Base-by-base conservation (phyloP, 2,113 vertebrate genomes). In the Lepisosteus oculatus region DNA sequence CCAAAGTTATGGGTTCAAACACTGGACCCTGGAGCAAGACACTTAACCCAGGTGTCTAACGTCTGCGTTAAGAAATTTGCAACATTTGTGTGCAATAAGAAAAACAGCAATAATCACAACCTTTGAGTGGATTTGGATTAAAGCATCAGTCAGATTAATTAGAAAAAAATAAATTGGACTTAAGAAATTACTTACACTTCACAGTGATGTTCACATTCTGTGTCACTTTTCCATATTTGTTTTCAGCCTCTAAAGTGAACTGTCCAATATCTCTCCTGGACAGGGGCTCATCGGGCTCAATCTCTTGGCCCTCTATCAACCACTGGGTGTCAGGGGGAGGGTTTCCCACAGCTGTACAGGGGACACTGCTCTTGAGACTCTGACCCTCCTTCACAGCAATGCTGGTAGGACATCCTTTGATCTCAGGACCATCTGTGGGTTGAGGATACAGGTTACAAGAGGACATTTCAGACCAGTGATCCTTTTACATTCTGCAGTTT, bases 401-500 rank as follows among this genome's bases (percentile, higher is more conserved):
- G 57, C 0, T 9, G 3, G 3, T 0, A 3, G 3, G 0, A 66
- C 85, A 88, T 8, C 47, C 2, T 51, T 11, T 0, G 29, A 85
- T 74, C 3, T 12, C 42, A 4, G 87, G 85, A 1, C 42, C 0
- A 14, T 85, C 85, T 89, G 71, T 55, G 3, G 71, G 79, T 51
- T 9, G 47, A 9, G 47, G 9, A 51, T 5, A 2, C 47, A 51
- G 9, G 9, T 51, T 5, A 51, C 9, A 51, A 9, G 1, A 29
- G 29, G 29, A 2, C 29, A 29, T 9, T 51, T 51, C 5, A 51
- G 47, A 51, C 9, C 47, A 51, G 5, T 51, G 47, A 9, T 51
- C 5, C 9, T 51, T 9, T 51, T 5, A 51, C 5, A 5, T 51
- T 51, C 5, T 5, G 47, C 47, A 51, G 47, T 6, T 5, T 51